Conservation (phyloP, 2,113 vertebrate genomes). For the Condylura cristata region DNA sequence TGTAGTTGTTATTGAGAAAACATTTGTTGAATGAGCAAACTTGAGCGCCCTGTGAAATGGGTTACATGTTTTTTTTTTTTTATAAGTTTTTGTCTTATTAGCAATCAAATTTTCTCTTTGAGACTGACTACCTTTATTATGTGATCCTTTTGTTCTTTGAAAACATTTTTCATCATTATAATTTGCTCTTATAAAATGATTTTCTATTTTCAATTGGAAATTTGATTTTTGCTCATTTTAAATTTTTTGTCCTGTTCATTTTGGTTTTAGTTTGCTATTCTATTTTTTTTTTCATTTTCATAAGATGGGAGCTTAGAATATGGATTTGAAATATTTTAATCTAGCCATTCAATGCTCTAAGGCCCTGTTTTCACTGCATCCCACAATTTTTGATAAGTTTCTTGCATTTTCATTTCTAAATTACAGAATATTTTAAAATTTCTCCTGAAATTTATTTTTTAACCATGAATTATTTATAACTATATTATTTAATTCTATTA, state of each 20-base stretch:
- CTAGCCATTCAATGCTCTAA: background rate
- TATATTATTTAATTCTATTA: background rate
- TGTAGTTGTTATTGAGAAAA: background rate
- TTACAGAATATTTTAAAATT: background rate
- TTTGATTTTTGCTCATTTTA: background rate
- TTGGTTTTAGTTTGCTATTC: background rate
- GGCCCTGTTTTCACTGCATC: background rate
- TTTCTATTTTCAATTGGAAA: background rate
- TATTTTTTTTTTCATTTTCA: background rate
- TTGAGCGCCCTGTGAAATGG: background rate
- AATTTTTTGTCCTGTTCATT: background rate
- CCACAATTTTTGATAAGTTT: background rate
- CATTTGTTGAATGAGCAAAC: background rate
- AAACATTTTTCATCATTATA: background rate
- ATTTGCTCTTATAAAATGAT: background rate
- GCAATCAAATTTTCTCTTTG: background rate
- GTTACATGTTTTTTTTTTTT: background rate
- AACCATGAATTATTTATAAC: background rate
- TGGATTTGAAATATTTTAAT: background rate
- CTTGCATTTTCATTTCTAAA: background rate
- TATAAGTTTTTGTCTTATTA: background rate
- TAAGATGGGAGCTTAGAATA: background rate
- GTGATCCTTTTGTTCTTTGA: background rate
- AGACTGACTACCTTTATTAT: background rate
- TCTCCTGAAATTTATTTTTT: background rate